A percentile compares a stretch with the other conserved stretches of the same genome.
Conservation (phyloP, 1,140 invertebrate genomes). For the Coenobita brevimanus region DNA sequence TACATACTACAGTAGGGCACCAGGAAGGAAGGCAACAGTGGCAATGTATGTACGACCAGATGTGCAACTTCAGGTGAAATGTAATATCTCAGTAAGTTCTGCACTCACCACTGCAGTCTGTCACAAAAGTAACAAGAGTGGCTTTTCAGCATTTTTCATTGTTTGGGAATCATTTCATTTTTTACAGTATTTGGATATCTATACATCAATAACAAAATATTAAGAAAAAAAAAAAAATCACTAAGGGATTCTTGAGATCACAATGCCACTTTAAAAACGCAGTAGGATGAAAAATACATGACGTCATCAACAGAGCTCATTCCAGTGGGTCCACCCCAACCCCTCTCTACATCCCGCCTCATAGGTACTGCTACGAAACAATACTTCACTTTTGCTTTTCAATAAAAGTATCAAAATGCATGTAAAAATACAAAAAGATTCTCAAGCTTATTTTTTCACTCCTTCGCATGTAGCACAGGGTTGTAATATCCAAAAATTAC, state of each 20-base stretch:
- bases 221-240: background rate
- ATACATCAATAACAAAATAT: constrained; percentile 34
- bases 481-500: constrained; percentile 63
- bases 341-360: constrained; percentile 65
- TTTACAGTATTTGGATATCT: constrained; percentile 24
- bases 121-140: constrained; percentile 32
- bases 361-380: constrained; percentile 65
- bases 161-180: constrained; percentile 37
- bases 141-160: constrained; percentile 35
- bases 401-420: constrained; percentile 67
- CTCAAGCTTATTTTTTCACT: constrained; percentile 59
- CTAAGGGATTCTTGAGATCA: constrained; percentile 44
- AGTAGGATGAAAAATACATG: constrained; percentile 65
- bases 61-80: constrained; percentile 62
- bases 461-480: constrained; percentile 58
- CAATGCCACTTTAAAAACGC: constrained; percentile 62
- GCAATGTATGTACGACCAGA: constrained; percentile 61
- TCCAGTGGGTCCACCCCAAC: constrained; percentile 65
- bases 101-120: constrained; percentile 28
- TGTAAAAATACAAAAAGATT: constrained; percentile 67
- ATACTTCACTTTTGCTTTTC: constrained; percentile 65
- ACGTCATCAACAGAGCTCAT: constrained; percentile 65
- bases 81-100: constrained; percentile 47
- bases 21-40: constrained; percentile 66
- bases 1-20: constrained; percentile 67